Base-by-base conservation (phyloP, 1,140 invertebrate genomes). In the Diorhabda sublineata region DNA sequence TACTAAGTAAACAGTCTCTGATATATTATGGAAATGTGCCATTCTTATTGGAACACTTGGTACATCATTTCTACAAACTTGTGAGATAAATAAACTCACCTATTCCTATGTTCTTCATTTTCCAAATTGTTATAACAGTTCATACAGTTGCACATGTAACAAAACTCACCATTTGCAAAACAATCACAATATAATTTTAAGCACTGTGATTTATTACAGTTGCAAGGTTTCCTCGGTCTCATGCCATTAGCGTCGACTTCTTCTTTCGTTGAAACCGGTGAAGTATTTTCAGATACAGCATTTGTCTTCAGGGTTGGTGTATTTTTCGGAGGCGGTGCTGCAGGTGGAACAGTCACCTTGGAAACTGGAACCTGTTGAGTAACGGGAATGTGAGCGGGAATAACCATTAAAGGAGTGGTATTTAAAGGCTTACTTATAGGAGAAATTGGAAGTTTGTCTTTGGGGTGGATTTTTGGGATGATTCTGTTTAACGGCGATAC, bases 101-200 rank as follows among this genome's bases (percentile, higher is more conserved):
- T 52, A 52, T 52, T 52, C 4, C 98, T 82, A 74, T 98, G 92
- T 76, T 97, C 96, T 82, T 99, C 97, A 80, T 98, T 94, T 56
- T 95, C 90, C 58, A 99, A 83, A 84, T 98, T 99, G 78, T 99
- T 99, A 70, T 89, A 96, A 82, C 98, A 99, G 83, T 97, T 98
- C 79, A 91, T 95, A 82, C 98, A 99, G 79, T 99, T 99, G 81
- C 98, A 99, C 81, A 94, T 91, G 79, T 95, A 91, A 85, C 98
- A 99, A 82, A 99, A 99, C 83, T 99, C 97, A 41, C 98, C 98
- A 84, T 98, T 99, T 1, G 98, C 97, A 87, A 99, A 99, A 82
- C 98, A 99, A 81, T 99, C 98, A 84, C 98, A 99, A 82, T 99
- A 98, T 83, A 99, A 83, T 84, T 99, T 99, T 43, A 99, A 86